These are phyloP conservation scores for Bovichtus diacanthus DNA, from an alignment of 2,797 vertebrate genomes.

Conservation along the genomic window DNA sequence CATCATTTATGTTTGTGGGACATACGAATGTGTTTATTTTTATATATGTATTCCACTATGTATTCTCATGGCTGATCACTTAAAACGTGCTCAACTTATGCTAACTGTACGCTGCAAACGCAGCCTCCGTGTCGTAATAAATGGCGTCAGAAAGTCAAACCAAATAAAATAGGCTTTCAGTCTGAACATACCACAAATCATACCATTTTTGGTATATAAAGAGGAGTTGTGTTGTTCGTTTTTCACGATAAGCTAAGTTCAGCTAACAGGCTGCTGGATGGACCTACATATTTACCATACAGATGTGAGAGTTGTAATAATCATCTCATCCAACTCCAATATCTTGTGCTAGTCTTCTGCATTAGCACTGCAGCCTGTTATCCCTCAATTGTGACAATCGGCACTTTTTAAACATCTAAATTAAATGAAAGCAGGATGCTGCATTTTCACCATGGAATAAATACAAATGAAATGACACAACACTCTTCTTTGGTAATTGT, in stretches of 20 bases:
- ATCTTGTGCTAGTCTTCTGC: not conserved
- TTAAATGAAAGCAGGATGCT: conserved; percentile 7
- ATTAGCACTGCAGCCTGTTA: not conserved
- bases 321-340: not conserved
- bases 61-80: not conserved
- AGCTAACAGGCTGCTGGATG: not conserved
- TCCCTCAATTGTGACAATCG: conserved; percentile 11
- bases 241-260: not conserved
- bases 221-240: not conserved
- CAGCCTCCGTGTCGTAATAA: not conserved
- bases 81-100: not conserved
- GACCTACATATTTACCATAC: not conserved
- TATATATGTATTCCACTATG: not conserved
- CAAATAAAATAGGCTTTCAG: too few relatives aligned
- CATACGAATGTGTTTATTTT: too few relatives aligned
- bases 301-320: not conserved
- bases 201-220: not conserved
- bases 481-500: conserved; percentile 28
- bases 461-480: conserved; percentile 18
- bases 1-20: too few relatives aligned
- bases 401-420: conserved; percentile 3
- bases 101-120: too few relatives aligned
- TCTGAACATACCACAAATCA: not conserved
- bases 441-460: conserved; percentile 27
- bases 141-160: not conserved